phyloP scores from a whole-genome alignment of 2,888 invertebrate genomes.

The Melanostoma scalare region DNA sequence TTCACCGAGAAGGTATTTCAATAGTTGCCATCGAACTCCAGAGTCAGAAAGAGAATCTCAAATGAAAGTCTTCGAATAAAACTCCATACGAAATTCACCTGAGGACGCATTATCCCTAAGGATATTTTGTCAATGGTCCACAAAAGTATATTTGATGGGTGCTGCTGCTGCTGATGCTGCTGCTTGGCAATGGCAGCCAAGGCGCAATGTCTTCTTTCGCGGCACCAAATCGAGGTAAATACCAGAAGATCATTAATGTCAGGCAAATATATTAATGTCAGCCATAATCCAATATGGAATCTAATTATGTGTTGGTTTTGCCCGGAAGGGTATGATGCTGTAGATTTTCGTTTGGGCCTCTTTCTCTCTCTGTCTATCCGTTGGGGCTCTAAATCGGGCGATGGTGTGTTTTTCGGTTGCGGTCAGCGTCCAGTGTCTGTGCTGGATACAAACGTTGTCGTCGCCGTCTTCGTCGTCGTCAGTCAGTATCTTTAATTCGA shows the following conservation, averaged over 20 bases:
- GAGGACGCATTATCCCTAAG: slow-evolving; percentile 61
- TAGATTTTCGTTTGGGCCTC: slow-evolving; percentile 42
- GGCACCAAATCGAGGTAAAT: slow-evolving; percentile 75
- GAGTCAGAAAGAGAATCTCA: not conserved
- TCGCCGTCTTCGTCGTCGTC: slow-evolving; percentile 39
- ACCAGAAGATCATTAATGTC: slow-evolving; percentile 76
- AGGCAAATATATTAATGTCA: slow-evolving; percentile 76
- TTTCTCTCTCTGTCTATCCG: slow-evolving; percentile 7
- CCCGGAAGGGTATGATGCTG: slow-evolving; percentile 63
- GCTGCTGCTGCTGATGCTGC: slow-evolving; percentile 26
- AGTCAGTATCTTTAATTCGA: slow-evolving; percentile 62
- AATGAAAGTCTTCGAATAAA: slow-evolving; percentile 4
- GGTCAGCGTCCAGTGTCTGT: slow-evolving; percentile 43
- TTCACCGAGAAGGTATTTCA: not conserved
- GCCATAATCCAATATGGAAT: slow-evolving; percentile 75
- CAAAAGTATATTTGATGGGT: slow-evolving; percentile 54
- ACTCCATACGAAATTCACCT: slow-evolving; percentile 8
- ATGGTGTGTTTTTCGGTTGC: slow-evolving; percentile 64
- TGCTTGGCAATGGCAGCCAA: slow-evolving; percentile 21
- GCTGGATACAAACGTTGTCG: not conserved
- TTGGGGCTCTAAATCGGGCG: slow-evolving; percentile 10
- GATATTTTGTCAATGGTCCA: slow-evolving; percentile 71
- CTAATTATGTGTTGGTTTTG: slow-evolving; percentile 74
- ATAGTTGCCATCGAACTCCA: not conserved
- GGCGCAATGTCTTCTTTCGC: slow-evolving; percentile 71